Evolutionary conservation across 1,140 invertebrate genomes (phyloP).

Genomic region (Pseudomyrmex gracilis): DNA sequence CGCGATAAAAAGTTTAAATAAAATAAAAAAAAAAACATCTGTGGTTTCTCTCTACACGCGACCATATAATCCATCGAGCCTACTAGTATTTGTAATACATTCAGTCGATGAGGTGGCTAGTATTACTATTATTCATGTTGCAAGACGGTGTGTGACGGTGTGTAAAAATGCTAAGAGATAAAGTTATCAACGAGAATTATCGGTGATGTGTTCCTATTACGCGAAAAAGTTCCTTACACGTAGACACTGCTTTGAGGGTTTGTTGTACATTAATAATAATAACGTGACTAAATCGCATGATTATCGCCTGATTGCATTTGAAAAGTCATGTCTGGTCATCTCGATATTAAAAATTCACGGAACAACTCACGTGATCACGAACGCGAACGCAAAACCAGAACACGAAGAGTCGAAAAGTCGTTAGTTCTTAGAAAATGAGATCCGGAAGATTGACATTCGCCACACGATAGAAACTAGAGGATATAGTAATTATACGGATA

Average conservation of each 20-base stretch:
- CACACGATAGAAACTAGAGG: constrained; percentile 22
- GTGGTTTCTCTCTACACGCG: constrained; percentile 18
- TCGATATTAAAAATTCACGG: neutral
- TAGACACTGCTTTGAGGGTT: neutral
- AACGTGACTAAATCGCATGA: constrained; percentile 2
- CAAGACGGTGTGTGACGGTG: constrained; percentile 14
- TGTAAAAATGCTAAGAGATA: constrained; percentile 29
- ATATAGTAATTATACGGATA: neutral
- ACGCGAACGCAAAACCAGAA: constrained; percentile 16
- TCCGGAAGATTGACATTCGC: constrained; percentile 36
- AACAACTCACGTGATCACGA: constrained; percentile 3
- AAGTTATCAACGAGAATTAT: neutral
- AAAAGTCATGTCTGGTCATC: neutral
- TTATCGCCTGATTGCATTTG: constrained; percentile 13
- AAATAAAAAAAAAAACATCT: constrained; percentile 40
- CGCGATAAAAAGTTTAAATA: neutral
- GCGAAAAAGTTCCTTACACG: constrained; percentile 20
- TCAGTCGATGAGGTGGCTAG: constrained; percentile 29
- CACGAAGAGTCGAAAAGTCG: neutral
- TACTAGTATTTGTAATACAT: constrained; percentile 25
- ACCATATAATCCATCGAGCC: constrained; percentile 45
- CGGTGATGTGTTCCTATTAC: neutral
- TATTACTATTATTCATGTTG: constrained; percentile 9
- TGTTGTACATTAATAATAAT: neutral
- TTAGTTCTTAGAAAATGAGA: constrained; percentile 32